Conservation (phyloP, 2,888 invertebrate species). For the Drosophila borborema region DNA sequence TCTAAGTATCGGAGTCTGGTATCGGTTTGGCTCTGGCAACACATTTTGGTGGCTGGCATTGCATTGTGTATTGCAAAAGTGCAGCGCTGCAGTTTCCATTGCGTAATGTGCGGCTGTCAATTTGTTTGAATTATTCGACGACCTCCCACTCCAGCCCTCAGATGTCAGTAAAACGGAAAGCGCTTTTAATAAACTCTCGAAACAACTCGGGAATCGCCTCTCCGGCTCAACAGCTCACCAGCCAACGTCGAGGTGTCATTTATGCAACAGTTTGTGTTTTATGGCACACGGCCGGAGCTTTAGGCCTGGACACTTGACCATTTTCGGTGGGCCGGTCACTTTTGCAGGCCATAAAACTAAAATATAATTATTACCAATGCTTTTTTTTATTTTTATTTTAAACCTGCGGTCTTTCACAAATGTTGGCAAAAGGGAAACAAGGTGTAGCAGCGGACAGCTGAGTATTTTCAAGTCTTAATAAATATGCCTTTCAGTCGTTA, state of each 20-base stretch:
- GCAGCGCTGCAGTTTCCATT: conserved; percentile 76
- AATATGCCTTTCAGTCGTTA: conserved; percentile 64
- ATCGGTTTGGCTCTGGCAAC: conserved; percentile 20
- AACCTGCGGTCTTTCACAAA: conserved; percentile 32
- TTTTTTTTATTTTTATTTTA: conserved; percentile 17
- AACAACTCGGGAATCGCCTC: conserved; percentile 33
- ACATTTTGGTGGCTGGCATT: conserved; percentile 62
- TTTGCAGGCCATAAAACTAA: conserved; percentile 76
- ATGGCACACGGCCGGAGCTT: conserved; percentile 50
- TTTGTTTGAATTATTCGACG: conserved; percentile 78
- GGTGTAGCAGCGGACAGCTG: conserved; percentile 35
- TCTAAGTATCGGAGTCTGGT: neutral
- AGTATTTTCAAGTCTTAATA: conserved; percentile 67
- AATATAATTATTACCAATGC: conserved; percentile 73
- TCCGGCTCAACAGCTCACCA: conserved; percentile 11
- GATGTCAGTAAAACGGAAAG: conserved; percentile 52
- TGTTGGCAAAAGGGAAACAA: conserved; percentile 1
- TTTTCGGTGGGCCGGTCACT: conserved; percentile 74
- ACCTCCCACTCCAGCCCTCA: conserved; percentile 20
- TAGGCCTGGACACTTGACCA: conserved; percentile 40
- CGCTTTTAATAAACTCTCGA: conserved; percentile 71
- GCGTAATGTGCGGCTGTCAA: conserved; percentile 80
- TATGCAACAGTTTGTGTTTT: conserved; percentile 79
- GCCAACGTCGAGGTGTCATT: conserved; percentile 74
- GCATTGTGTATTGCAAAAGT: conserved; percentile 55